A percentile compares a stretch with the other conserved stretches of the same genome.
Evolutionary conservation across 2,113 vertebrate genomes (phyloP).

Genomic region (Paracanthobrama guichenoti): DNA sequence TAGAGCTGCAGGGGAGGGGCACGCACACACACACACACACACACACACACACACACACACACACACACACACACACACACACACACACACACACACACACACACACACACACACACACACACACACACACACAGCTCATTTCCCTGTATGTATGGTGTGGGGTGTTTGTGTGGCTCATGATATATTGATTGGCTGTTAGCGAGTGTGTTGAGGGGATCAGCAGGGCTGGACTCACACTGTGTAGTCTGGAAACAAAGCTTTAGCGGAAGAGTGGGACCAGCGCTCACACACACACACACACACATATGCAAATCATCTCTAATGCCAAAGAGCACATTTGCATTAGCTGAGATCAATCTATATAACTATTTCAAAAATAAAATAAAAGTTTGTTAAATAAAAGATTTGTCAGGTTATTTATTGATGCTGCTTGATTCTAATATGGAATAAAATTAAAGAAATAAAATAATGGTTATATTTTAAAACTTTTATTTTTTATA

Average conservation of each 20-base stretch:
- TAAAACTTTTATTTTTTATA: not conserved
- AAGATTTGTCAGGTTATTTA: no score
- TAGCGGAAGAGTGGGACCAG: conserved; percentile 61
- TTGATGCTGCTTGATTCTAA: not conserved
- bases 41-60: conserved; percentile 25
- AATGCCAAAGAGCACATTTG: conserved; percentile 14
- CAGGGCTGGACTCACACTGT: conserved; percentile 50
- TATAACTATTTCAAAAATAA: conserved; percentile 1
- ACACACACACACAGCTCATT: conserved; percentile 1
- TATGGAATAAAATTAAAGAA: not conserved
- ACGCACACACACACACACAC: conserved; percentile 35
- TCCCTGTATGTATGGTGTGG: conserved; percentile 45
- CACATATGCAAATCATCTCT: conserved; percentile 4
- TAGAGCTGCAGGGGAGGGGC: conserved; percentile 50
- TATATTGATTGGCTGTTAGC: conserved; percentile 59
- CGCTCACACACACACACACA: conserved; percentile 40
- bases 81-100: conserved; percentile 4
- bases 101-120: conserved; percentile 44
- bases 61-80: conserved; percentile 44
- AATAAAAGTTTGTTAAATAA: not conserved
- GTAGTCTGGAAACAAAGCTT: conserved; percentile 55
- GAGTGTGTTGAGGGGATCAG: conserved; percentile 57
- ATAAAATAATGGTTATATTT: not conserved
- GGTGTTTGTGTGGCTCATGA: conserved; percentile 55
- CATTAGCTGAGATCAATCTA: not conserved